A percentile compares a stretch with the other conserved stretches of the same genome.
These are phyloP conservation scores for Lateolabrax maculatus DNA, from an alignment of 2,797 vertebrate genomes.

Conservation along the genomic window DNA sequence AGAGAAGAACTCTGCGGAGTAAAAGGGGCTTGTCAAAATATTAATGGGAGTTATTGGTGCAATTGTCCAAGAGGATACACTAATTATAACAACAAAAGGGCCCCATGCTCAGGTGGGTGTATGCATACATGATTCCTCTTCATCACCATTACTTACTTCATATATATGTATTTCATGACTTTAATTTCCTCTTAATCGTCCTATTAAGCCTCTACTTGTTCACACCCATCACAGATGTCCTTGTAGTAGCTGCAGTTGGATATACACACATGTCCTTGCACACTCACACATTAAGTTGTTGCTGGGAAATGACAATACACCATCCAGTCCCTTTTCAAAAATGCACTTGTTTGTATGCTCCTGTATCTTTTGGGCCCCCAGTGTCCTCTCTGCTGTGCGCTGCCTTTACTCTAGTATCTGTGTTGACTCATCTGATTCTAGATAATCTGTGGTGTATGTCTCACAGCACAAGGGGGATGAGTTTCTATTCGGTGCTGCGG, in stretches of 20 bases:
- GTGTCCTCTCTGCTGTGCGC: not conserved
- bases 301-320: not conserved
- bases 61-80: constrained; percentile 74
- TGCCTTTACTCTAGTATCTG: not conserved
- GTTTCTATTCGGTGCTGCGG: not conserved
- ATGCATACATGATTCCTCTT: no score
- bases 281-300: not conserved
- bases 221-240: not conserved
- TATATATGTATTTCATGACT: not conserved
- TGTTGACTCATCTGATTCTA: not conserved
- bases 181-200: not conserved
- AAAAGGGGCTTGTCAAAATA: constrained; percentile 65
- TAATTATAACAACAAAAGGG: constrained; percentile 69
- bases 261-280: not conserved
- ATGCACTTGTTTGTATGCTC: not conserved
- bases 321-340: not conserved
- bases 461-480: not conserved
- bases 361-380: not conserved
- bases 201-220: not conserved
- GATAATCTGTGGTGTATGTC: not conserved
- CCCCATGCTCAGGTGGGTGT: constrained; percentile 75
- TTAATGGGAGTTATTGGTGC: constrained; percentile 75
- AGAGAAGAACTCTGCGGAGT: constrained; percentile 62
- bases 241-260: not conserved
- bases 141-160: not conserved